Percentiles rank a stretch among this genome's conserved stretches.
Evolutionary conservation across 2,888 invertebrate species (phyloP).

Genomic region (Seira ritae): DNA sequence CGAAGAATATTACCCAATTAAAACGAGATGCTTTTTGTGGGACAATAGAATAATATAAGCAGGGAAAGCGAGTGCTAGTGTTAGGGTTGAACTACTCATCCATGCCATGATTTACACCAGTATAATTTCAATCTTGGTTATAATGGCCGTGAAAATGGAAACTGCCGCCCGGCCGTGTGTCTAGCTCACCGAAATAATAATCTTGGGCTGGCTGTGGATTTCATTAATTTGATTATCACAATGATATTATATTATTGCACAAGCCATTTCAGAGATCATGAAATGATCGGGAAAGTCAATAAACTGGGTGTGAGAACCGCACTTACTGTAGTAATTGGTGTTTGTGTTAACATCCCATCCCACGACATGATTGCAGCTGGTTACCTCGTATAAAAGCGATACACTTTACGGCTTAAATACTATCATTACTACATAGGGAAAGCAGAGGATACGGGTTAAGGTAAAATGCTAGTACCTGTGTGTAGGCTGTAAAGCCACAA

Average conservation of each 20-base stretch:
- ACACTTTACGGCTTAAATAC: too few relatives aligned
- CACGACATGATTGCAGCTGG: too few relatives aligned
- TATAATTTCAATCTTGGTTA: constrained; percentile 26
- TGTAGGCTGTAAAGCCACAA: too few relatives aligned
- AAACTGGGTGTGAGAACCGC: not conserved
- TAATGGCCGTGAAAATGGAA: not conserved
- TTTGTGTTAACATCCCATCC: too few relatives aligned
- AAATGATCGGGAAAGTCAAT: not conserved
- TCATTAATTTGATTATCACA: constrained; percentile 11
- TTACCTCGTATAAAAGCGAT: too few relatives aligned
- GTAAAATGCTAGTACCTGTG: too few relatives aligned
- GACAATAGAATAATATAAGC: not conserved
- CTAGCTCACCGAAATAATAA: not conserved
- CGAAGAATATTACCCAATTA: constrained; percentile 62
- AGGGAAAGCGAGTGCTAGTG: not conserved
- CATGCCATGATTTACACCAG: constrained; percentile 46
- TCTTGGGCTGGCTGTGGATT: not conserved
- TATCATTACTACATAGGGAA: too few relatives aligned
- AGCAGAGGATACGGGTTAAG: too few relatives aligned
- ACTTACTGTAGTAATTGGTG: too few relatives aligned
- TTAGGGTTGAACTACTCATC: constrained; percentile 26
- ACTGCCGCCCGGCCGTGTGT: not conserved
- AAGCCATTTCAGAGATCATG: not conserved
- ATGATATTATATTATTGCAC: constrained; percentile 1
- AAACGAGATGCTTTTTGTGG: constrained; percentile 48